Percentiles rank a stretch among this genome's conserved stretches.
Evolutionary conservation across 2,888 invertebrate species (phyloP).

Genomic region (Opisthograptis luteolata): DNA sequence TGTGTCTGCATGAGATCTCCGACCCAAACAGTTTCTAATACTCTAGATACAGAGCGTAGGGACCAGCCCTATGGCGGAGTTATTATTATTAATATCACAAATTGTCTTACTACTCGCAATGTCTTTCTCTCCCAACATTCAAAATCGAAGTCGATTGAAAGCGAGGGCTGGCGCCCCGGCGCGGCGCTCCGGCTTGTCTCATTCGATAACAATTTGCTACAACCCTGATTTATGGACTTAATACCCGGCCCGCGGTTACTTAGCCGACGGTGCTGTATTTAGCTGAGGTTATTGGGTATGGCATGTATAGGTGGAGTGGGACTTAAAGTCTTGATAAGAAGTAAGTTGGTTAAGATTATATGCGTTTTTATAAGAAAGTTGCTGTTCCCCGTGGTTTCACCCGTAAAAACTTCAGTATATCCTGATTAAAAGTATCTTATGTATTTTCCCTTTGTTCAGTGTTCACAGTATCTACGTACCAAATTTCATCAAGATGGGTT

Average conservation of each 20-base stretch:
- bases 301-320: constrained; percentile 11
- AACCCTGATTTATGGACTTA: constrained; percentile 65
- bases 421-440: too few species aligned
- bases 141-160: constrained; percentile 25
- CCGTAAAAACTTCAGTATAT: too few species aligned
- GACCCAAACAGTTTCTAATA: too few species aligned
- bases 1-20: too few species aligned
- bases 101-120: background rate
- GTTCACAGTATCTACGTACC: too few species aligned
- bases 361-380: too few species aligned
- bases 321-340: background rate
- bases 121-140: constrained; percentile 18
- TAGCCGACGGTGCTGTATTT: constrained; percentile 48
- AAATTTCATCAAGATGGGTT: too few species aligned
- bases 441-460: too few species aligned
- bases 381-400: too few species aligned
- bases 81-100: background rate
- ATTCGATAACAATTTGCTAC: constrained; percentile 71
- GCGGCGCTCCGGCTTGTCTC: constrained; percentile 32
- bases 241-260: constrained; percentile 54
- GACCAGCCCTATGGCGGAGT: too few species aligned
- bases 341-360: background rate
- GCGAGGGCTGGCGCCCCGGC: constrained; percentile 24
- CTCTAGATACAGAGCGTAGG: too few species aligned
- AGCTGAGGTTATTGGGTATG: constrained; percentile 32